Base-by-base conservation (phyloP, 2,797 vertebrate species). In the Anisognathus igniventris region DNA sequence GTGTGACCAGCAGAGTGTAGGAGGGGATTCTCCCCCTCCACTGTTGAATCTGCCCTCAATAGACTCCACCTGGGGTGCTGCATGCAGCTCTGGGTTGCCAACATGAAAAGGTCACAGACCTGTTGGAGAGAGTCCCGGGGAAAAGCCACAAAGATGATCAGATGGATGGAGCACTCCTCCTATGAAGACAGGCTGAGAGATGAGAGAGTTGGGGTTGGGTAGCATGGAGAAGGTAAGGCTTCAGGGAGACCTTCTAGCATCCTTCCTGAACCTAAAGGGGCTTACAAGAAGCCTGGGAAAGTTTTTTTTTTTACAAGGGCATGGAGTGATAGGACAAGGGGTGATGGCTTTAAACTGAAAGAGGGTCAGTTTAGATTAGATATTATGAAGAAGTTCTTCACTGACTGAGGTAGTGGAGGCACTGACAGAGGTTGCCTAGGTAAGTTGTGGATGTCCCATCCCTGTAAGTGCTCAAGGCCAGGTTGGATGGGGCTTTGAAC, bases 51-150 rank as follows among this genome's bases (percentile, higher is more conserved):
- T 53, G 4, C 21, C 24, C 33, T 66, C 10, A 19, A 4, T 2
- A 44, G 51, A 15, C 24, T 44, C 17, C 28, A 30, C 17, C 28
- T 58, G 21, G 14, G 18, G 3, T 22, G 2, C 37, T 72, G 10
- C 16, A 50, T 44, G 19, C n/a, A 37, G 24, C 11, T 87, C 24
- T 50, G 23, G 12, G 10, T 31, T 2, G 3, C 9, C 21, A 45
- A 4, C 6, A 50, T 11, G 12, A 58, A 44, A 51, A 33, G 9
- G 7, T 37, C 4, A 13, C 0, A 1, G 19, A 50, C 16, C 11
- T 58, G 14, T 45, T 51, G 7, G 28, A 72, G 2, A 4, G 7
- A 45, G 20, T 66, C n/a, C 30, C 12, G 2, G 6, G 11, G 12
- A 66, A 33, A 33, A 30, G 30, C 9, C 33, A 33, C 0, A 1